phyloP scores from a whole-genome alignment of 64 coral and sea anemone genomes.

The Trachythela sp. region DNA sequence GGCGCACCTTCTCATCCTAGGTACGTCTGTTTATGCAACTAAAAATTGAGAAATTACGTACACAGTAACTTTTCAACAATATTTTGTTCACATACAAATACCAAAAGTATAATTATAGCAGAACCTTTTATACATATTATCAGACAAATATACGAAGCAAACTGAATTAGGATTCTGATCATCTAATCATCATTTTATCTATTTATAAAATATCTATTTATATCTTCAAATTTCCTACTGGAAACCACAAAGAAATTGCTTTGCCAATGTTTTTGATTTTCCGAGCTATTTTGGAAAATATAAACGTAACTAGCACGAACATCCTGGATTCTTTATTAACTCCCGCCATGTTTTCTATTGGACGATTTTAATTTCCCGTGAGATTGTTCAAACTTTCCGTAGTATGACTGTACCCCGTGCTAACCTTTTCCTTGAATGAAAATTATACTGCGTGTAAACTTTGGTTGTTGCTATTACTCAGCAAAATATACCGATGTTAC shows the following conservation, averaged over 20 bases:
- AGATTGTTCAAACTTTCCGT: slow-evolving; percentile 2
- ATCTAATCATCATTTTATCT: background rate
- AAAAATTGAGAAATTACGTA: too few relatives aligned
- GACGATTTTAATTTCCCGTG: background rate
- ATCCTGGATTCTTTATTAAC: background rate
- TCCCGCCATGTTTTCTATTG: background rate
- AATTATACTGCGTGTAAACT: too few relatives aligned
- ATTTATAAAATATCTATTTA: background rate
- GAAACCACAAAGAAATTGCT: background rate
- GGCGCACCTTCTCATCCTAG: too few relatives aligned
- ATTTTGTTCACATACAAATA: too few relatives aligned
- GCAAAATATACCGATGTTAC: background rate
- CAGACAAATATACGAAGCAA: too few relatives aligned
- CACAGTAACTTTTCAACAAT: too few relatives aligned
- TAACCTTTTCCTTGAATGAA: background rate
- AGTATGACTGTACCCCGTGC: background rate
- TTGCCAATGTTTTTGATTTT: background rate
- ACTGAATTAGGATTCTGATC: too few relatives aligned
- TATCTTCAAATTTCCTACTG: background rate
- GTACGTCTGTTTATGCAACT: too few relatives aligned
- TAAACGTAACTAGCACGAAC: background rate
- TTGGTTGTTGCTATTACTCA: background rate
- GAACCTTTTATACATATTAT: too few relatives aligned
- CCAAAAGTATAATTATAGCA: too few relatives aligned
- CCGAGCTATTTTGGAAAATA: background rate